Evolutionary conservation across 2,797 vertebrate species (phyloP).

Genomic region (Heteromormyrus szaboi): DNA sequence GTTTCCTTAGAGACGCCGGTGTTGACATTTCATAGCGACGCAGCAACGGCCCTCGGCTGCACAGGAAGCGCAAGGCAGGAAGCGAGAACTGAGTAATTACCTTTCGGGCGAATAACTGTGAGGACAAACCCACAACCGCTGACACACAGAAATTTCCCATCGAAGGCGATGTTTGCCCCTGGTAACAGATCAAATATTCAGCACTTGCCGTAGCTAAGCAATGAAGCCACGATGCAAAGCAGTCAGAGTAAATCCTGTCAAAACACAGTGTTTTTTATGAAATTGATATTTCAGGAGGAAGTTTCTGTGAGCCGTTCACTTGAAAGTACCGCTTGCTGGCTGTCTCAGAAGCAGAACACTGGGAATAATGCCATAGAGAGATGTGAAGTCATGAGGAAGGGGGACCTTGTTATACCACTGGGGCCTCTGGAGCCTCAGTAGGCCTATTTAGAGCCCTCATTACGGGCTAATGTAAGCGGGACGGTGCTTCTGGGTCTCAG

Average conservation of each 20-base stretch:
- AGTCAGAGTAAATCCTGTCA: neutral
- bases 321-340: neutral
- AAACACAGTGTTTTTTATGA: neutral
- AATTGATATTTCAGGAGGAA: neutral
- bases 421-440: neutral
- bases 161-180: neutral
- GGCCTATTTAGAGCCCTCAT: neutral
- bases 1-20: conserved; percentile 58
- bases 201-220: neutral
- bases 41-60: conserved; percentile 42
- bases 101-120: conserved; percentile 36
- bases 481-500: neutral
- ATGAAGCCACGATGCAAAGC: neutral
- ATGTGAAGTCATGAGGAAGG: neutral
- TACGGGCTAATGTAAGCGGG: neutral
- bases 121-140: conserved; percentile 5
- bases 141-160: neutral
- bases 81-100: conserved; percentile 47
- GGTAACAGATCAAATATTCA: neutral
- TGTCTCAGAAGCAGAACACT: neutral
- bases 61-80: conserved; percentile 56
- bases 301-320: neutral
- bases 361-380: neutral
- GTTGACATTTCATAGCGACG: conserved; percentile 54
- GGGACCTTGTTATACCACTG: neutral